Base-by-base conservation (phyloP, 2,797 vertebrate genomes). In the Nannoperca obscura region DNA sequence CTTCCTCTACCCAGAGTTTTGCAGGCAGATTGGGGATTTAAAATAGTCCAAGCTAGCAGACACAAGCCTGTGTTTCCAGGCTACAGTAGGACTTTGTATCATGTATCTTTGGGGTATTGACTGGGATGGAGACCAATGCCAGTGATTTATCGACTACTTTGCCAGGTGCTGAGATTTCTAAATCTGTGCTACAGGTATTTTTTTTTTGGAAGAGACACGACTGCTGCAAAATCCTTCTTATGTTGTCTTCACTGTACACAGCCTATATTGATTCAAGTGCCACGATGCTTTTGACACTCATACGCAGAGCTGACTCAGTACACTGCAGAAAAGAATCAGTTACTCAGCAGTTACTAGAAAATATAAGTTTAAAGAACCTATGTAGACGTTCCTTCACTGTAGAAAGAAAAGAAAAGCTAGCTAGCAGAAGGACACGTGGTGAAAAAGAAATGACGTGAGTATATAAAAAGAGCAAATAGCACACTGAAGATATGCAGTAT, bases 1-100 rank as follows among this genome's bases (percentile, higher is more conserved):
- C 73, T 81, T 84, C 71, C 85, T 71, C 53, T 76, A 36, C 1
- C 1, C 79, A 55, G 24, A 71, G 44, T 75, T 86, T 86, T 89
- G 78, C 83, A 79, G 67, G 38, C 66, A 76, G 73, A 67, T 66
- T 30, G 10, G n/a, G 73, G 70, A 76, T 77, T 67, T 72, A 42
- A 81, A 78, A 38, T 22, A 47, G 76, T 70, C 40, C 14, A 80
- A 44, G 40, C 27, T 2, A 10, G 57, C 66, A 63, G 78, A 74
- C 32, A 38, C 65, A 52, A 53, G 65, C 44, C 22, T 77, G 42
- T 60, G 76, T 81, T 74, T 84, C 62, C 42, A 34, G 73, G 74
- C 64, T 76, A 55, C 70, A 73, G 74, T 34, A 15, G 53, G 63
- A 67, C 72, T 70, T 69, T 68, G 50, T 62, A 54, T 82, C 38